Conservation (phyloP, 2,113 vertebrate genomes). For the Ochotona princeps region DNA sequence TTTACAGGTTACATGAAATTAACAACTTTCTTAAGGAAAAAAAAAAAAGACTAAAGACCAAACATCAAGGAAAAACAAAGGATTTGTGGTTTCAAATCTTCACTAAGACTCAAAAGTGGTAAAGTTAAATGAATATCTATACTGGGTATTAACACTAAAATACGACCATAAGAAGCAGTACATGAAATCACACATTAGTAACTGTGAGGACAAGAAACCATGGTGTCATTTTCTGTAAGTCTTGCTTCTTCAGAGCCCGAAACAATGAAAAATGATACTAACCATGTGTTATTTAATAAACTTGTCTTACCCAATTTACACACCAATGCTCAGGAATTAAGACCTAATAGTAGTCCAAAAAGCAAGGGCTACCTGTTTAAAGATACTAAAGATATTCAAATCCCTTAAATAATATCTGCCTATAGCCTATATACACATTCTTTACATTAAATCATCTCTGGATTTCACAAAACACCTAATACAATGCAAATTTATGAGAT, state of each 20-base stretch:
- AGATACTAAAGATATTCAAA: background rate
- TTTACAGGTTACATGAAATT: background rate
- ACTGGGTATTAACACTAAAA: background rate
- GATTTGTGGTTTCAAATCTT: background rate
- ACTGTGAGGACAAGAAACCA: background rate
- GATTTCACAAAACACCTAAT: background rate
- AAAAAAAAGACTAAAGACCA: background rate
- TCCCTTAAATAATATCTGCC: background rate
- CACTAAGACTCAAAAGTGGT: background rate
- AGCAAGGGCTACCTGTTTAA: background rate
- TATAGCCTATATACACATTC: background rate
- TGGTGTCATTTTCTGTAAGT: background rate
- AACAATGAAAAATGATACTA: background rate
- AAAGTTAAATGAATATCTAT: background rate
- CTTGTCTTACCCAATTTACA: background rate
- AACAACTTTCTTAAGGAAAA: background rate
- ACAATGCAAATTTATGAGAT: background rate
- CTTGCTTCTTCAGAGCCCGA: background rate
- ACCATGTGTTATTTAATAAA: background rate
- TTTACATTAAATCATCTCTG: background rate
- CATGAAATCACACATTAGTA: background rate
- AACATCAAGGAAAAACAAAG: slow-evolving; percentile 6
- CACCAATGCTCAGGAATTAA: slow-evolving; percentile 39
- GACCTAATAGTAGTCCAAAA: background rate
- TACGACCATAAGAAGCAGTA: background rate